A percentile compares a stretch with the other conserved stretches of the same genome.
Conservation (phyloP, 2,888 invertebrate species). For the Spodoptera picta region DNA sequence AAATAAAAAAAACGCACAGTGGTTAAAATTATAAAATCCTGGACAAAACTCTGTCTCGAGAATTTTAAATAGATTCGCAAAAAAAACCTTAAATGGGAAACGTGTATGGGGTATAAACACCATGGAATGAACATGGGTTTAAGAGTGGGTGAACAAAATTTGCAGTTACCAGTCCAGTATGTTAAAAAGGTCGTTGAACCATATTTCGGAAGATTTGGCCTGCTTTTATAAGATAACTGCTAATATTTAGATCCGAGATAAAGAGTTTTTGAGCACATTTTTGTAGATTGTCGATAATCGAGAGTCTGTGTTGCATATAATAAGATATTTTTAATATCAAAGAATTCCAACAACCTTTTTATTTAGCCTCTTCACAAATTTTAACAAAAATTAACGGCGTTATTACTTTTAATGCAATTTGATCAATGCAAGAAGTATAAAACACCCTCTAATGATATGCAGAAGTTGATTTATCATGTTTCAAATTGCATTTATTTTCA, state of each 20-base stretch:
- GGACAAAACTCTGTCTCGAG: conserved; percentile 69
- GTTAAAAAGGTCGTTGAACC: conserved; percentile 50
- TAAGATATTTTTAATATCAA: conserved; percentile 18
- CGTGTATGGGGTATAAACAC: conserved; percentile 72
- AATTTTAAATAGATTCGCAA: conserved; percentile 78
- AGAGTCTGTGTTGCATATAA: conserved; percentile 40
- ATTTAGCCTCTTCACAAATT: no score
- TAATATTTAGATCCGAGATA: conserved; percentile 52
- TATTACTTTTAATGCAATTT: no score
- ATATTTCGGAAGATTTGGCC: conserved; percentile 42
- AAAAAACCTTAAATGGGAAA: conserved; percentile 66
- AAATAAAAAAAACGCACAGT: conserved; percentile 50
- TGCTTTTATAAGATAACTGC: conserved; percentile 44
- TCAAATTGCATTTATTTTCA: no score
- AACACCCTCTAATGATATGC: no score
- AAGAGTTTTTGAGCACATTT: conserved; percentile 27
- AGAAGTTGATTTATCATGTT: no score
- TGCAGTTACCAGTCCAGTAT: conserved; percentile 43
- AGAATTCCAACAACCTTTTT: no score
- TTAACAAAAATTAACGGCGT: no score
- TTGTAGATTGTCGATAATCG: conserved; percentile 39
- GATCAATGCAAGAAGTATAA: no score
- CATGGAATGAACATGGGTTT: conserved; percentile 54
- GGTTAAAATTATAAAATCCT: conserved; percentile 62
- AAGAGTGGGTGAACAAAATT: conserved; percentile 57